Evolutionary conservation across 1,140 invertebrate genomes (phyloP).

Genomic region (Microplitis demolitor): DNA sequence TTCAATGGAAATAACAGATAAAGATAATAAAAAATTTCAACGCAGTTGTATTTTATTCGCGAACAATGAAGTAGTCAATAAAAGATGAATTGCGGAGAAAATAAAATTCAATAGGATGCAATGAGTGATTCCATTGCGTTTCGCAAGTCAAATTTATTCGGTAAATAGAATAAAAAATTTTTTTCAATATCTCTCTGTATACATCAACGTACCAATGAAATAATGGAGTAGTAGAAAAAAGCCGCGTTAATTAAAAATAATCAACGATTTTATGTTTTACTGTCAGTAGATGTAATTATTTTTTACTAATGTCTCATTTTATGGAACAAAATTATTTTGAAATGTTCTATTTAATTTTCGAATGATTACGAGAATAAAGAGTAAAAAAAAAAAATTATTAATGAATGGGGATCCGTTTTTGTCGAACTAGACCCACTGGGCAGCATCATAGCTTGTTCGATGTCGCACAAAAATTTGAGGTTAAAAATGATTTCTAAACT

Average conservation of each 20-base stretch:
- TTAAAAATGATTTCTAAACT: background rate
- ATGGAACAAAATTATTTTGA: no score
- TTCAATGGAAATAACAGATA: background rate
- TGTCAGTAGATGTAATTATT: no score
- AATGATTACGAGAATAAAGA: no score
- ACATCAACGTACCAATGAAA: background rate
- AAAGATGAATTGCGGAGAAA: background rate
- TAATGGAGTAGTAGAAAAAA: background rate
- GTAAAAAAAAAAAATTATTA: no score
- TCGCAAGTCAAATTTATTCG: constrained; percentile 7
- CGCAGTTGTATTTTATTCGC: background rate
- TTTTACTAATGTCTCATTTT: no score
- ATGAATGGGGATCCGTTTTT: background rate
- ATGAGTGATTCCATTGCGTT: background rate
- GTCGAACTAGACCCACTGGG: background rate
- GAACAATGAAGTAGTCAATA: background rate
- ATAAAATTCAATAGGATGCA: background rate
- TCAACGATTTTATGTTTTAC: background rate
- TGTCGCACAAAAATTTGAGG: background rate
- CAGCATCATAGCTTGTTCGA: background rate
- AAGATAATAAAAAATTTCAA: background rate
- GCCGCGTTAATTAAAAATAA: background rate
- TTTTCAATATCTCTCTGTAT: background rate
- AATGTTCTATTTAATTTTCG: no score
- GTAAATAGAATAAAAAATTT: constrained; percentile 1